Percentiles rank a stretch among this genome's conserved stretches.
Evolutionary conservation across 2,113 vertebrate species (phyloP).

Genomic region (Phrynocephalus versicolor): DNA sequence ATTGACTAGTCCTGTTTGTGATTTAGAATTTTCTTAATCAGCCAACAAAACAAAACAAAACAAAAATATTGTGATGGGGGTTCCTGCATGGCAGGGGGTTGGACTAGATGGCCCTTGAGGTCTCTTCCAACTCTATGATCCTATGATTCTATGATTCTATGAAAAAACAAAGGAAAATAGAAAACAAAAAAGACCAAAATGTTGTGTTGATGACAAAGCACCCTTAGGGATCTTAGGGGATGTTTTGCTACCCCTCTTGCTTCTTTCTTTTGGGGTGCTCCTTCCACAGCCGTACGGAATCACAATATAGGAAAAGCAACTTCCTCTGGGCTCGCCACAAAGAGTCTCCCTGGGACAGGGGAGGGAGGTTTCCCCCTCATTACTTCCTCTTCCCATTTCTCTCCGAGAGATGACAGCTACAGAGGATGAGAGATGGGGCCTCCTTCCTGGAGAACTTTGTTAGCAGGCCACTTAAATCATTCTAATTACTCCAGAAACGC

Average conservation of each 20-base stretch:
- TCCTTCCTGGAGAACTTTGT: slow-evolving; percentile 66
- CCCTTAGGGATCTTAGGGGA: background rate
- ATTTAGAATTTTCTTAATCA: too few species aligned
- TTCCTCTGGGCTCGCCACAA: background rate
- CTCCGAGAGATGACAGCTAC: slow-evolving; percentile 21
- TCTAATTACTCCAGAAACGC: slow-evolving; percentile 76
- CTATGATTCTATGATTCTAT: too few species aligned
- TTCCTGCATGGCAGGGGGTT: too few species aligned
- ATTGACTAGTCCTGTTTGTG: too few species aligned
- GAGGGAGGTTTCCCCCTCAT: background rate
- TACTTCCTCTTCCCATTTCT: background rate
- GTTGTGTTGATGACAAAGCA: too few species aligned
- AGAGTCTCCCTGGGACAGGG: background rate
- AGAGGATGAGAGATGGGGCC: slow-evolving; percentile 32
- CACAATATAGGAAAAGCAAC: background rate
- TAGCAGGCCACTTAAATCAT: slow-evolving; percentile 71
- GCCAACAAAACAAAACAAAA: too few species aligned
- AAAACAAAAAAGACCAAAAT: too few species aligned
- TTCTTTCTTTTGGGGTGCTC: background rate
- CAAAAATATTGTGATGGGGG: too few species aligned
- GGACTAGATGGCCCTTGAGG: too few species aligned
- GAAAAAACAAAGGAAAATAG: too few species aligned
- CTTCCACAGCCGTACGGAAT: background rate
- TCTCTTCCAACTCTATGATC: too few species aligned
- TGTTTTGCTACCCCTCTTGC: background rate